Evolutionary conservation across 2,888 invertebrate species (phyloP).

Genomic region (Trypoxylon attenuatum): DNA sequence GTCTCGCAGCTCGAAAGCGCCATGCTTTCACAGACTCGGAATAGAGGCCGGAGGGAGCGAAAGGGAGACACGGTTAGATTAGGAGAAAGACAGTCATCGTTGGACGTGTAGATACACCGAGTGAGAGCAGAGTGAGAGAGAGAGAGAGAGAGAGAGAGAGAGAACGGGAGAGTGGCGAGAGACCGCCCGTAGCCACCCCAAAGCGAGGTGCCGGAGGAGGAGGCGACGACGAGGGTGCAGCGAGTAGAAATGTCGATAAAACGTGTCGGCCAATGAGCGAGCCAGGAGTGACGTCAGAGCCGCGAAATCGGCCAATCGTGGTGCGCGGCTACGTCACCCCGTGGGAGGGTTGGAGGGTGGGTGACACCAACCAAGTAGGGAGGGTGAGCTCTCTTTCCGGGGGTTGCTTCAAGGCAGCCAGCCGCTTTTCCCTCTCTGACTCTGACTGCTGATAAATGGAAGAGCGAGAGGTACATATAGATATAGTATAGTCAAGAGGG

Average conservation of each 20-base stretch:
- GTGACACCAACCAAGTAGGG: constrained; percentile 57
- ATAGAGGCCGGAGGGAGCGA: neutral
- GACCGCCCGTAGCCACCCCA: constrained; percentile 18
- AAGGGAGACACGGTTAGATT: neutral
- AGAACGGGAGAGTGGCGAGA: neutral
- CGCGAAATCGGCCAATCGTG: constrained; percentile 68
- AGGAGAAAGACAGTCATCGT: neutral
- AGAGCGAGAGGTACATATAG: neutral
- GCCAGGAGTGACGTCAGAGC: constrained; percentile 68
- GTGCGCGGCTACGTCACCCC: constrained; percentile 66
- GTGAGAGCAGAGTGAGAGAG: neutral
- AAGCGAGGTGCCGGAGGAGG: neutral
- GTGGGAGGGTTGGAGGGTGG: constrained; percentile 68
- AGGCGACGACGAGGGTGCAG: constrained; percentile 22
- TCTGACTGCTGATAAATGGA: neutral
- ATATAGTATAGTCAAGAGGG: neutral
- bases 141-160: constrained; percentile 5
- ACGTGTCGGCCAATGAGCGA: constrained; percentile 71
- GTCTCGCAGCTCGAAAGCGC: constrained; percentile 52
- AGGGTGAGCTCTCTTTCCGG: constrained; percentile 66
- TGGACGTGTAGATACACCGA: constrained; percentile 4
- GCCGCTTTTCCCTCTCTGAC: neutral
- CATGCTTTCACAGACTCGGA: constrained; percentile 48
- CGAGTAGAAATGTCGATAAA: constrained; percentile 72
- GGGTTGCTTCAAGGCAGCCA: constrained; percentile 34